These are phyloP conservation scores for Aix galericulata DNA, from an alignment of 2,113 vertebrate genomes.

Conservation along the genomic window DNA sequence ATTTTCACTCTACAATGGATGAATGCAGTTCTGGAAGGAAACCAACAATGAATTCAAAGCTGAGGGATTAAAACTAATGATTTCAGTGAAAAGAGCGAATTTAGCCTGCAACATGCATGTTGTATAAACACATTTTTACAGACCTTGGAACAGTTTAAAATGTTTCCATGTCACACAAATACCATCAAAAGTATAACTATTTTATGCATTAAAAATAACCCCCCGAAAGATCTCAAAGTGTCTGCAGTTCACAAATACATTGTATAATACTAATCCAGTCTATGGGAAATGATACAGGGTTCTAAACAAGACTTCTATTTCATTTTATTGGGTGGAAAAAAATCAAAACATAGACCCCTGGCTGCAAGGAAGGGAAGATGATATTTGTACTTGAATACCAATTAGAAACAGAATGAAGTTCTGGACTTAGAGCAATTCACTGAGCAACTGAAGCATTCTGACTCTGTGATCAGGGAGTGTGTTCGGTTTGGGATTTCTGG, in stretches of 20 bases:
- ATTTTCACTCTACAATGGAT: slow-evolving; percentile 9
- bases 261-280: background rate
- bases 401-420: background rate
- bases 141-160: background rate
- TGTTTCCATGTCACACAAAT: background rate
- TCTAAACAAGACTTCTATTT: background rate
- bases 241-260: background rate
- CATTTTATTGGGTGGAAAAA: background rate
- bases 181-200: background rate
- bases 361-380: background rate
- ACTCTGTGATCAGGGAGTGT: background rate
- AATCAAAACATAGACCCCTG: background rate
- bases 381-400: background rate
- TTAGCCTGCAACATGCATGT: background rate
- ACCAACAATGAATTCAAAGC: slow-evolving; percentile 16
- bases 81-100: slow-evolving; percentile 43
- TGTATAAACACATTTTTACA: slow-evolving; percentile 15
- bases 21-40: slow-evolving; percentile 27
- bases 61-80: slow-evolving; percentile 30
- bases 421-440: background rate
- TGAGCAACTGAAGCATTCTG: background rate
- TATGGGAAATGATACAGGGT: background rate
- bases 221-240: background rate
- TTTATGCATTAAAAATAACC: slow-evolving; percentile 7
- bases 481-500: background rate